Evolutionary conservation across 2,113 vertebrate genomes (phyloP), one percentile per base, ranked within the genome.

Genomic region (Stigmatopora nigra): DNA sequence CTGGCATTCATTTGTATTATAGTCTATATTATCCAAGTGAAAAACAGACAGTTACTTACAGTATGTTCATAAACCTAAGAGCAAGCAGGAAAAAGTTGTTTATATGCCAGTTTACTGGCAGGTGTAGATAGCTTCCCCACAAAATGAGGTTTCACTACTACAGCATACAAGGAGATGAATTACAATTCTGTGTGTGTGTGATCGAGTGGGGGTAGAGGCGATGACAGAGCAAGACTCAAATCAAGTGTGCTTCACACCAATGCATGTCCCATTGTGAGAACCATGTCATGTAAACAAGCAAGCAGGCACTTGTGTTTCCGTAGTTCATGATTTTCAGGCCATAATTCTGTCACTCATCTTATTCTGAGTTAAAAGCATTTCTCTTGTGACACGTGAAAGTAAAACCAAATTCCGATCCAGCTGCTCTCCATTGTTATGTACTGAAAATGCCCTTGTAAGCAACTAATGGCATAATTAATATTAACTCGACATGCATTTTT

Each of bases 341-440:
- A 73, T 84, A 70, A 62, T 68, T 71, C 72, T 83, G 83, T 80
- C 81, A 74, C 70, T 74, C 47, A 64, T 70, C 75, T 58, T 65
- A 69, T 55, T 77, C 65, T 22, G 73, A 83, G 75, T 76, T 65
- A 70, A 84, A 68, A 67, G 61, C n/a, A 47, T 71, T 66, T 65
- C 70, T 65, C 68, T 52, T 72, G 56, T n/a, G 36, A 8, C 44
- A 69, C 22, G 61, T 64, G 64, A 65, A 49, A 70, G 56, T 60
- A 25, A 13, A 63, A 61, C 56, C 31, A 25, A 48, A 55, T 69
- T 60, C 67, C 51, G 47, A 77, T 20, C 19, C 17, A 8, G 60
- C 63, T 20, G 64, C 46, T 61, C 25, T 70, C 69, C 44, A 60
- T 63, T 61, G 46, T 71, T 69, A 65, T 13, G 61, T 35, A 41